A percentile compares a stretch with the other conserved stretches of the same genome.
Evolutionary conservation across 2,797 vertebrate genomes (phyloP).

Genomic region (Hylomyscus alleni): DNA sequence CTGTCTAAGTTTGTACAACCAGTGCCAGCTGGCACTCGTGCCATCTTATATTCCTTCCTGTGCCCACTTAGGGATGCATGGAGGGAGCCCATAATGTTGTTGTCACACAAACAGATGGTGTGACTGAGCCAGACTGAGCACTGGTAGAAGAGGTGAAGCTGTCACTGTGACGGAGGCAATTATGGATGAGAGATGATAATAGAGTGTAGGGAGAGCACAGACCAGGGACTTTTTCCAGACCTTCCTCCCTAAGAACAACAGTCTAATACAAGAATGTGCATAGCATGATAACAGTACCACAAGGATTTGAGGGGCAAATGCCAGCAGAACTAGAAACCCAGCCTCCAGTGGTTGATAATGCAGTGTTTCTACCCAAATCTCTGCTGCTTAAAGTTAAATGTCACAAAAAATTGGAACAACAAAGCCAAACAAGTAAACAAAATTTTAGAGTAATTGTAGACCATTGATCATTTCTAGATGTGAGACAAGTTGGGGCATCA

Average conservation of each 20-base stretch:
- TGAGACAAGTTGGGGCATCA: background rate
- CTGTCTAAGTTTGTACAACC: slow-evolving; percentile 54
- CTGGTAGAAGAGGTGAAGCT: slow-evolving; percentile 47
- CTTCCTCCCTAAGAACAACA: slow-evolving; percentile 16
- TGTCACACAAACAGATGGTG: slow-evolving; percentile 80
- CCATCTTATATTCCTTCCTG: slow-evolving; percentile 25
- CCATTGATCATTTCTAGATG: background rate
- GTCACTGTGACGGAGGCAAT: slow-evolving; percentile 62
- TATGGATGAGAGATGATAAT: background rate
- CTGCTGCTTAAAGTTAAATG: slow-evolving; percentile 19
- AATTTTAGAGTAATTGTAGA: background rate
- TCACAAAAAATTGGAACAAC: background rate
- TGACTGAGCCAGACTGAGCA: slow-evolving; percentile 2
- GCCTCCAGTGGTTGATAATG: background rate
- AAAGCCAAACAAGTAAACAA: slow-evolving; percentile 23
- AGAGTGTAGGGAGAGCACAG: background rate
- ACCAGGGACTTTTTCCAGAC: slow-evolving; percentile 20
- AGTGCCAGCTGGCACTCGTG: slow-evolving; percentile 73
- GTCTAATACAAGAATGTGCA: background rate
- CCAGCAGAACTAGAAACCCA: slow-evolving; percentile 1
- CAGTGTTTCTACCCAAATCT: background rate
- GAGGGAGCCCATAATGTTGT: slow-evolving; percentile 72
- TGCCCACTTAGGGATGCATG: slow-evolving; percentile 66
- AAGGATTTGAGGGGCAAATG: slow-evolving; percentile 48
- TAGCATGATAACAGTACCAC: background rate